A percentile compares a stretch with the other conserved stretches of the same genome.
Evolutionary conservation across 2,113 vertebrate genomes (phyloP).

Genomic region (Empidonax traillii): DNA sequence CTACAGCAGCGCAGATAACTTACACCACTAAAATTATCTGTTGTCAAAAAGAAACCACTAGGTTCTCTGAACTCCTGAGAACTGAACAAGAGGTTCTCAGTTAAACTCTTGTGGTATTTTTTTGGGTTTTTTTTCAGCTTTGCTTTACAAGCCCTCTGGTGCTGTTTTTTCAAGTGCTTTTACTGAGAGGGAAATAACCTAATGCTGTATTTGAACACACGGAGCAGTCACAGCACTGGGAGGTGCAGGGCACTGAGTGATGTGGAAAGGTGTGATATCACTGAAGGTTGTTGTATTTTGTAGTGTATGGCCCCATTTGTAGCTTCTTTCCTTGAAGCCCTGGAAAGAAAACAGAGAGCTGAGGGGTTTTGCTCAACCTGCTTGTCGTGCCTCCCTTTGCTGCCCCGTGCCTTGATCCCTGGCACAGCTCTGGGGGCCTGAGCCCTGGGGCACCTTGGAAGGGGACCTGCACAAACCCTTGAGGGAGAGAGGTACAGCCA

Average conservation of each 20-base stretch:
- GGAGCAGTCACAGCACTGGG: accelerated
- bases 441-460: not conserved
- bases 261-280: not conserved
- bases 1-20: not conserved
- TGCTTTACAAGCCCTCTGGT: not conserved
- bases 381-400: not conserved
- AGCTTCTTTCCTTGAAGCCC: not conserved
- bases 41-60: conserved; percentile 12
- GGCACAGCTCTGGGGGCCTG: not conserved
- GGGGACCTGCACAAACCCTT: not conserved
- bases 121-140: not conserved
- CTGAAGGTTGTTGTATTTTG: not conserved
- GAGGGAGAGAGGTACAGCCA: not conserved
- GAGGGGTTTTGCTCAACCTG: not conserved
- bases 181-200: not conserved
- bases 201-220: accelerated
- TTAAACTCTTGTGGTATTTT: not conserved
- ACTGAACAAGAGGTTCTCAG: not conserved
- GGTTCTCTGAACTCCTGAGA: conserved; percentile 20
- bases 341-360: not conserved
- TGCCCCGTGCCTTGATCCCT: not conserved
- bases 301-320: not conserved
- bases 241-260: not conserved
- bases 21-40: not conserved
- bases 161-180: not conserved